phyloP scores from a whole-genome alignment of 2,888 invertebrate genomes.

The Luperina nickerlii region DNA sequence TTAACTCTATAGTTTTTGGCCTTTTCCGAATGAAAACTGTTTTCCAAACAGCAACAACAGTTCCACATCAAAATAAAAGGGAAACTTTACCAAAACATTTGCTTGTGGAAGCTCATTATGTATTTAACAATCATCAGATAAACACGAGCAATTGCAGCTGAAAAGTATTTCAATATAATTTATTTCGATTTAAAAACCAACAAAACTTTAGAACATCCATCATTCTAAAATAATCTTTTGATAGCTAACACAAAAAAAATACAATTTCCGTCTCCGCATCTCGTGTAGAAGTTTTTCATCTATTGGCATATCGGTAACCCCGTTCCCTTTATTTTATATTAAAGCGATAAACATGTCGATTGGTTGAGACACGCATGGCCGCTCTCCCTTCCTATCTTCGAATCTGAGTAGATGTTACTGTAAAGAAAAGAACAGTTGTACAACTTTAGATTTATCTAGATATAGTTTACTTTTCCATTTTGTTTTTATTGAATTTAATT shows the following conservation, averaged over 20 bases:
- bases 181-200: conserved; percentile 41
- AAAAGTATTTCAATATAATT: background rate
- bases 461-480: background rate
- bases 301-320: conserved; percentile 82
- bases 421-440: background rate
- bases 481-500: background rate
- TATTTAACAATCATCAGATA: background rate
- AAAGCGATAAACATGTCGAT: conserved; percentile 91
- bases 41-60: background rate
- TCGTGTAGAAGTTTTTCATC: conserved; percentile 84
- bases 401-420: conserved; percentile 49
- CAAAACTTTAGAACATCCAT: conserved; percentile 48
- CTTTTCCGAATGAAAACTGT: background rate
- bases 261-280: conserved; percentile 84
- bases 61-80: background rate
- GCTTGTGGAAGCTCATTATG: background rate
- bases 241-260: conserved; percentile 69
- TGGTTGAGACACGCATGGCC: conserved; percentile 86
- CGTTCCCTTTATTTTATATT: conserved; percentile 90
- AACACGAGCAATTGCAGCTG: background rate
- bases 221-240: conserved; percentile 64
- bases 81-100: background rate
- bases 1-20: too few relatives aligned
- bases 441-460: background rate
- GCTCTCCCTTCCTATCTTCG: conserved; percentile 78